Evolutionary conservation across 2,113 vertebrate species (phyloP), one percentile per base, ranked within the genome.

Genomic region (Daphoenositta chrysoptera): DNA sequence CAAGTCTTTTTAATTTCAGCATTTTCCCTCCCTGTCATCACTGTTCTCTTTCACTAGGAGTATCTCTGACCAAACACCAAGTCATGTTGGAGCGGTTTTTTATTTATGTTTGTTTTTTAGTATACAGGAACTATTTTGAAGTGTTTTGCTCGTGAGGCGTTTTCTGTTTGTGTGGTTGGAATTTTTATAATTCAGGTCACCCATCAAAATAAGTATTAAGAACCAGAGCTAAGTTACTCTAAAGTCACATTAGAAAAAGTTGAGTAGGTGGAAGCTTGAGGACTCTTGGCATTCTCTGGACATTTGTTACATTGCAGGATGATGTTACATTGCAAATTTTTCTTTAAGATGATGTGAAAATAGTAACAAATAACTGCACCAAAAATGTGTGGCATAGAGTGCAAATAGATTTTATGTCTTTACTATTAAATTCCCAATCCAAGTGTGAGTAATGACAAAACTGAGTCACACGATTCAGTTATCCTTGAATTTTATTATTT

Each of bases 31-130:
- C 39, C 40, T 76, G 27, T 73, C 50, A 45, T 89, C 75, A 18
- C 33, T 17, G 27, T 18, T 76, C 27, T 48, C 54, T 88, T 78
- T 77, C 7, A 2, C 54, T 42, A 70, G 19, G 26, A 80, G 78
- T 0, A 3, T 17, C 33, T 83, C 68, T 76, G 54, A 77, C 33
- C 50, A 15, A 28, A 42, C 8, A 69, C 35, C 11, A 66, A 47
- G 14, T n/a, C 1, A 11, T 7, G 5, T 6, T 21, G 12, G 7
- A 3, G 2, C n/a, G 6, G 1, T 18, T 76, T 69, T 28, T 44
- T 45, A 13, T 14, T 54, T 64, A 7, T 30, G 2, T 2, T 60
- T 51, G 9, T 0, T 2, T 4, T 30, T 28, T 27, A 15, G 22
- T 19, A 20, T 6, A 19, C 12, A 69, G n/a, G 31, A 47, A 48